Evolutionary conservation across 2,888 invertebrate genomes (phyloP), one percentile per base, ranked within the genome.

Genomic region (Argynnis bischoffii): DNA sequence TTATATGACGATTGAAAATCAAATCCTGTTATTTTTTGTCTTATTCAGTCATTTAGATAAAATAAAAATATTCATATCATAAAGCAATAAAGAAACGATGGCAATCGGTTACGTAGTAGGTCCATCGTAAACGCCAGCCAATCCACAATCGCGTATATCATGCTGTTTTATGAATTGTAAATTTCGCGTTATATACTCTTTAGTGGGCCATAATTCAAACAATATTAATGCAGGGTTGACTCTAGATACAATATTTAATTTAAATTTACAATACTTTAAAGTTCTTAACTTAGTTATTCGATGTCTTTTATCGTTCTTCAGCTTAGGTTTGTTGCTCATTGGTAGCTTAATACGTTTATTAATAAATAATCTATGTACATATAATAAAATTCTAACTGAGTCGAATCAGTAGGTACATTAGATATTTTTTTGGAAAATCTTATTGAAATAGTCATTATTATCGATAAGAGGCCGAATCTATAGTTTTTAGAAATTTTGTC

Each of bases 131-230:
- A 81, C 73, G 80, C 78, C 77, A 73, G 74, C 73, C 74, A 75
- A 83, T 86, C 81, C 79, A 81, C 83, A 79, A 78, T 76, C 72
- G 79, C 82, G 65, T 92, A 89, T 88, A 90, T 90, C 90, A 91
- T 87, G 85, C 82, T 78, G 85, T 89, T 91, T 90, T 91, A 92
- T 92, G 92, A 91, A 91, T 92, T 91, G 90, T 92, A 91, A 91
- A 91, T 91, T 91, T 88, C 79, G 85, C 88, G 87, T 89, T 90
- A 90, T 90, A 89, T 83, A 88, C 89, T 91, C 88, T 90, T 91
- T 90, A 90, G 89, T 88, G 86, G 81, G 89, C 83, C 82, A 87
- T 90, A 88, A 87, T 87, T 91, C 89, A 90, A 82, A 78, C 78
- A 82, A 83, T 86, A 90, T 89, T 90, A 89, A 88, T 88, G 86